Conservation (phyloP, 2,113 vertebrate genomes). For the Megaleporinus macrocephalus region DNA sequence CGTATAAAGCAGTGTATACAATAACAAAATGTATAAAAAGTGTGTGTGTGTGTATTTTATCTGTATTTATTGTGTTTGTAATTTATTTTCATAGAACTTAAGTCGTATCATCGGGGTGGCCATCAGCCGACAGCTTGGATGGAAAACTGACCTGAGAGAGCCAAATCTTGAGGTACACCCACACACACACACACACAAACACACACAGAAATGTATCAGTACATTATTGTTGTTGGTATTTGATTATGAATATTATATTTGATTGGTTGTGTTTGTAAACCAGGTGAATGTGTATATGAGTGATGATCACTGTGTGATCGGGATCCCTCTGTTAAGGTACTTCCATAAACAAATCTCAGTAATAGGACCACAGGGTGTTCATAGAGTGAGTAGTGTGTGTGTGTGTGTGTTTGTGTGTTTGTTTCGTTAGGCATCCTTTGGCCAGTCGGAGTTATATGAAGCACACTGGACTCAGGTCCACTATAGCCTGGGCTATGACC, state of each 20-base stretch:
- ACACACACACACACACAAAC: slow-evolving; percentile 15
- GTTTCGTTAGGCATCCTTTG: slow-evolving; percentile 80
- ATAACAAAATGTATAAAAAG: too few species aligned
- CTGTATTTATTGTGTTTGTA: not conserved
- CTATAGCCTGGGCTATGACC: slow-evolving; percentile 90
- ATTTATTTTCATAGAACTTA: slow-evolving; percentile 69
- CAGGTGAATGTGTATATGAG: slow-evolving; percentile 88
- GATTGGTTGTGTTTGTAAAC: not conserved
- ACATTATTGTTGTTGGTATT: too few species aligned
- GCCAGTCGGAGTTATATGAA: slow-evolving; percentile 86
- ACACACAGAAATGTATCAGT: not conserved
- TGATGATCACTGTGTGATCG: slow-evolving; percentile 84
- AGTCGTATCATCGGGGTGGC: slow-evolving; percentile 81
- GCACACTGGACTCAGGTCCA: slow-evolving; percentile 86
- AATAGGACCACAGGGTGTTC: not conserved
- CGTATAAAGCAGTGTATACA: too few species aligned
- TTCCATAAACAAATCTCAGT: not conserved
- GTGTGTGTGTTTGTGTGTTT: slow-evolving; percentile 36
- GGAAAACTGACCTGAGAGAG: slow-evolving; percentile 84
- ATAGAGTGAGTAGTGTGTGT: slow-evolving; percentile 4
- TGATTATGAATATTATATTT: not conserved
- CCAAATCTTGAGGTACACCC: slow-evolving; percentile 85
- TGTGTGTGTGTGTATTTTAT: slow-evolving; percentile 1
- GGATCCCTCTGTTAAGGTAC: slow-evolving; percentile 90
- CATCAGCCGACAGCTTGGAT: slow-evolving; percentile 81